A percentile compares a stretch with the other conserved stretches of the same genome.
Evolutionary conservation across 2,888 invertebrate genomes (phyloP).

Genomic region (Pammene fasciana): DNA sequence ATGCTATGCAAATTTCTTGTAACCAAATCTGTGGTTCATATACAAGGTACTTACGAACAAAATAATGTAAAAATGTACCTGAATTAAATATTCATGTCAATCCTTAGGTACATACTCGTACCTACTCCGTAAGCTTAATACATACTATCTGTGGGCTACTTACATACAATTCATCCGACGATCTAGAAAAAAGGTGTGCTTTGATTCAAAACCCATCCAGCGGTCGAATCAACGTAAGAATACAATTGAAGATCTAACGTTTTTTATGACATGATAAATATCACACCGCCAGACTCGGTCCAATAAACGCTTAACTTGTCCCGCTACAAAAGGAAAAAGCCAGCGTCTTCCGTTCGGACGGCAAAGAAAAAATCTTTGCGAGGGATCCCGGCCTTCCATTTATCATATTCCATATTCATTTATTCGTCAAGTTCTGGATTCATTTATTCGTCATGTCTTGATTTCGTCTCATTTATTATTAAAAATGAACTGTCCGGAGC

Average conservation of each 20-base stretch:
- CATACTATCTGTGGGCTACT: no score
- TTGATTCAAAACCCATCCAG: constrained; percentile 40
- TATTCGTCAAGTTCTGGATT: constrained; percentile 85
- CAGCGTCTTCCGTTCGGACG: constrained; percentile 82
- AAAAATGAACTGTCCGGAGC: constrained; percentile 84
- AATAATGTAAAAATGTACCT: no score
- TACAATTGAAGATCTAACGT: constrained; percentile 71
- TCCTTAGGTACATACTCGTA: no score
- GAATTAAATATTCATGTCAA: no score
- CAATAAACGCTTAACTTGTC: constrained; percentile 83
- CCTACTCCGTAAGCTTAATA: background rate
- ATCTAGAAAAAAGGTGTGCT: constrained; percentile 39
- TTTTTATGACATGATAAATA: constrained; percentile 82
- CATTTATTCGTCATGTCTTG: constrained; percentile 85
- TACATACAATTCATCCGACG: background rate
- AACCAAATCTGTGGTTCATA: background rate
- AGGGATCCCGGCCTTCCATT: constrained; percentile 81
- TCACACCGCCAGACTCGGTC: constrained; percentile 72
- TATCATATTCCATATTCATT: constrained; percentile 84
- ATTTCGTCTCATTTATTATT: constrained; percentile 85
- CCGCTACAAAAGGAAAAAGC: constrained; percentile 83
- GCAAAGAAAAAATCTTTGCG: constrained; percentile 82
- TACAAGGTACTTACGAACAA: background rate
- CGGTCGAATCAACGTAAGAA: constrained; percentile 66
- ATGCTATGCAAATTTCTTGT: constrained; percentile 4